A percentile compares a stretch with the other conserved stretches of the same genome.
Evolutionary conservation across 2,797 vertebrate genomes (phyloP).

Genomic region (Scleropages formosus): DNA sequence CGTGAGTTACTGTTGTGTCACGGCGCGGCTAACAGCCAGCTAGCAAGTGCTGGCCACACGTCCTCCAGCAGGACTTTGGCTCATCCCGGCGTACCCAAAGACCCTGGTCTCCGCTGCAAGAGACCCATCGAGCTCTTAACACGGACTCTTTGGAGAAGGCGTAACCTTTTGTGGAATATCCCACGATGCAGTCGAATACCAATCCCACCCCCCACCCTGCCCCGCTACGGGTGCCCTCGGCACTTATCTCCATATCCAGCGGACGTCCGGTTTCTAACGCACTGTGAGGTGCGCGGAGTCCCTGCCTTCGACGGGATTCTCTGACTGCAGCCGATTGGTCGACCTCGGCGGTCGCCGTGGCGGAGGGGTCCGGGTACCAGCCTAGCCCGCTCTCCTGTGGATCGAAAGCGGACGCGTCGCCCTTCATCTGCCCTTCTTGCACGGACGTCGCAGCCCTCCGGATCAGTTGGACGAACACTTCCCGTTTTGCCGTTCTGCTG

Average conservation of each 20-base stretch:
- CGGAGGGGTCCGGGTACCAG: neutral
- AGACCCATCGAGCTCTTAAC: constrained; percentile 27
- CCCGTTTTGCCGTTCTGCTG: neutral
- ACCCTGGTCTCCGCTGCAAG: constrained; percentile 23
- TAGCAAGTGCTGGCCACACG: constrained; percentile 6
- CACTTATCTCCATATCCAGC: neutral
- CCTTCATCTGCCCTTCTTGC: neutral
- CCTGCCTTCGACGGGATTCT: neutral
- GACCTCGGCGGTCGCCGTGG: constrained; percentile 5
- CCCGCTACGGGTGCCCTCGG: constrained; percentile 11
- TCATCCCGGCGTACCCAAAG: constrained; percentile 33
- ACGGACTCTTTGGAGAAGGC: constrained; percentile 28
- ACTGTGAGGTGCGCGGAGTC: neutral
- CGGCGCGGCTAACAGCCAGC: constrained; percentile 15
- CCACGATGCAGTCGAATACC: constrained; percentile 1
- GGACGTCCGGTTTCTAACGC: constrained; percentile 13
- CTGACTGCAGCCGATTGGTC: constrained; percentile 12
- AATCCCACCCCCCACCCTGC: too few species aligned
- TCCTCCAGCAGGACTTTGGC: constrained; percentile 19
- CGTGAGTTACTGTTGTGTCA: neutral
- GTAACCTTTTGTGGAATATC: constrained; percentile 14
- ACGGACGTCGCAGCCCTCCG: constrained; percentile 1
- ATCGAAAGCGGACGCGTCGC: neutral
- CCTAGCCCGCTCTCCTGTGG: constrained; percentile 3
- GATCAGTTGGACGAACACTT: neutral